Evolutionary conservation across 2,113 vertebrate genomes (phyloP).

Genomic region (Potamarius usumacintae): DNA sequence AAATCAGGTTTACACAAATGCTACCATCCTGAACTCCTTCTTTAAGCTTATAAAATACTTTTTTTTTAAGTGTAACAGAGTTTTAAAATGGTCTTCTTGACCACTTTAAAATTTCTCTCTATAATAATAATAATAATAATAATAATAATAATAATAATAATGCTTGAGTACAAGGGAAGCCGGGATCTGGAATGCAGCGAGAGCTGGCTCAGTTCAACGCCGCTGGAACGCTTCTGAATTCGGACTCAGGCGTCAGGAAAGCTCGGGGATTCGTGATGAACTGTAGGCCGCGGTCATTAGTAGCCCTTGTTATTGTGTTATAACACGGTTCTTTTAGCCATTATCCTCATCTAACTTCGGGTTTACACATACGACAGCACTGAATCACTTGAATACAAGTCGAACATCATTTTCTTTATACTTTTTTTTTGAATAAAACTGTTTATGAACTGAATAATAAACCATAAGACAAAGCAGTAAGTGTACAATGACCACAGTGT

Average conservation of each 20-base stretch:
- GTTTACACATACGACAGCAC: neutral
- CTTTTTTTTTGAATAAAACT: neutral
- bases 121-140: too few species aligned
- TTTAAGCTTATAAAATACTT: neutral
- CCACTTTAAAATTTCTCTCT: neutral
- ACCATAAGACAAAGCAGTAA: too few species aligned
- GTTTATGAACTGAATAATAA: neutral
- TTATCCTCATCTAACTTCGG: too few species aligned
- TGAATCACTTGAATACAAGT: neutral
- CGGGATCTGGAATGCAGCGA: neutral
- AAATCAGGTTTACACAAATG: too few species aligned
- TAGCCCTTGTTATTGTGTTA: neutral
- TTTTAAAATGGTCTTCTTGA: neutral
- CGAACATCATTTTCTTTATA: neutral
- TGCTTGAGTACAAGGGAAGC: neutral
- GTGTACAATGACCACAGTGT: neutral
- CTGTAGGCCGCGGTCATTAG: neutral
- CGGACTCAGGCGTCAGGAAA: conserved; percentile 15
- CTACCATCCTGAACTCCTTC: neutral
- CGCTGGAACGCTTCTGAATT: neutral
- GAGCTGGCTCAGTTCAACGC: neutral
- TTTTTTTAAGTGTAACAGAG: neutral
- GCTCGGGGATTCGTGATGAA: neutral
- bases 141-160: too few species aligned
- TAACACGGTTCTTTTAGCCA: neutral